Evolutionary conservation across 2,113 vertebrate genomes (phyloP).

Genomic region (Lepisosteus osseus): DNA sequence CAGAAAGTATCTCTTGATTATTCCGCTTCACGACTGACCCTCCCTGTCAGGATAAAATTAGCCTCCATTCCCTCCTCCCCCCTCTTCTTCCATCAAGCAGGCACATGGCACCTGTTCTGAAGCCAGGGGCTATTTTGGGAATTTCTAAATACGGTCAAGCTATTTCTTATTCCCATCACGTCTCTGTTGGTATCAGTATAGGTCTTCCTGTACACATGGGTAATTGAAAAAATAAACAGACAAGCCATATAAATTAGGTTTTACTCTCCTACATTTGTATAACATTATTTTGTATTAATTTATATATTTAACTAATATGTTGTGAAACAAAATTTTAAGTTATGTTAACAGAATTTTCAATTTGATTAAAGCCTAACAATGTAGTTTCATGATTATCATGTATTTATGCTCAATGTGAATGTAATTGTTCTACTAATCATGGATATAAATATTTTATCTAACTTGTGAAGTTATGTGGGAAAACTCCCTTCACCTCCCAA

Average conservation of each 20-base stretch:
- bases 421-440: too few species aligned
- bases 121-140: slow-evolving; percentile 80
- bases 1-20: slow-evolving; percentile 27
- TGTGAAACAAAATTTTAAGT: neutral
- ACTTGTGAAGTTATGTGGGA: too few species aligned
- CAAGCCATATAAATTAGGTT: slow-evolving; percentile 9
- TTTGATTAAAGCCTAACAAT: too few species aligned
- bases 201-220: slow-evolving; percentile 17
- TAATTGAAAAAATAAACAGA: slow-evolving; percentile 20
- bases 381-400: too few species aligned
- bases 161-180: slow-evolving; percentile 65
- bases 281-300: neutral
- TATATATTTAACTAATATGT: neutral
- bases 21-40: slow-evolving; percentile 33
- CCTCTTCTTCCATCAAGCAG: slow-evolving; percentile 61
- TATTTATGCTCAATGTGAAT: too few species aligned
- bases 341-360: too few species aligned
- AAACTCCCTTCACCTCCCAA: too few species aligned
- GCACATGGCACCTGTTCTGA: slow-evolving; percentile 84
- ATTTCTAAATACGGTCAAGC: slow-evolving; percentile 74
- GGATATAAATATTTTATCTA: too few species aligned
- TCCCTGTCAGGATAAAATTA: slow-evolving; percentile 71
- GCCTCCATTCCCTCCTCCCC: slow-evolving; percentile 39
- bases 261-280: neutral
- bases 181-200: slow-evolving; percentile 38